Percentiles rank a stretch among this genome's conserved stretches.
Evolutionary conservation across 2,113 vertebrate genomes (phyloP).

Genomic region (Oreotragus oreotragus): DNA sequence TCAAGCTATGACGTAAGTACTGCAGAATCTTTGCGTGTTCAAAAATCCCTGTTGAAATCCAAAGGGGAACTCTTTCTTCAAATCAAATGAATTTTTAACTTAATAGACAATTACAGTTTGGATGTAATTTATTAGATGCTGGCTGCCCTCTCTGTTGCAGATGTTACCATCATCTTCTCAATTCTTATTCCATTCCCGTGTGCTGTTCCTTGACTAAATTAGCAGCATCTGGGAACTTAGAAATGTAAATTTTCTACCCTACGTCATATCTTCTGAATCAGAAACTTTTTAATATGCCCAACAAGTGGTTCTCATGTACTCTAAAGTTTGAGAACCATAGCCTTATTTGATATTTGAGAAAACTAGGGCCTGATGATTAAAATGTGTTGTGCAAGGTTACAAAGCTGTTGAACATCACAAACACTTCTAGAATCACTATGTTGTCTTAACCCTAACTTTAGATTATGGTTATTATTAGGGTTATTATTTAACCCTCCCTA

Average conservation of each 20-base stretch:
- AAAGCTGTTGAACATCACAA: background rate
- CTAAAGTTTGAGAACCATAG: background rate
- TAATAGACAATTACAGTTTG: background rate
- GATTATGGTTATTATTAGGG: no score
- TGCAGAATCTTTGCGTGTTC: background rate
- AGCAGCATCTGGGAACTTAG: background rate
- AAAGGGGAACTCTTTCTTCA: background rate
- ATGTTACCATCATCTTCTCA: background rate
- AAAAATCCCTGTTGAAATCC: background rate
- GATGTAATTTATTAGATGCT: background rate
- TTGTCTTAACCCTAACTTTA: background rate
- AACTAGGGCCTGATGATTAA: background rate
- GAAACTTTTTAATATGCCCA: background rate
- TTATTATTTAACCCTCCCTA: no score
- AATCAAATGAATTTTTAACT: background rate
- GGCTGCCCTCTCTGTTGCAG: background rate
- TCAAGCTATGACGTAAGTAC: constrained; percentile 98
- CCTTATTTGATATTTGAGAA: background rate
- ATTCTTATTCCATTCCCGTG: background rate
- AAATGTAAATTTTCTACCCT: background rate
- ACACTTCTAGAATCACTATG: background rate
- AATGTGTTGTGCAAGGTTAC: background rate
- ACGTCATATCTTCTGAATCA: background rate
- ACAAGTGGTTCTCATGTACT: background rate
- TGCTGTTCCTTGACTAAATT: background rate